Evolutionary conservation across 2,888 invertebrate species (phyloP).

Genomic region (Drosophila infuscata): DNA sequence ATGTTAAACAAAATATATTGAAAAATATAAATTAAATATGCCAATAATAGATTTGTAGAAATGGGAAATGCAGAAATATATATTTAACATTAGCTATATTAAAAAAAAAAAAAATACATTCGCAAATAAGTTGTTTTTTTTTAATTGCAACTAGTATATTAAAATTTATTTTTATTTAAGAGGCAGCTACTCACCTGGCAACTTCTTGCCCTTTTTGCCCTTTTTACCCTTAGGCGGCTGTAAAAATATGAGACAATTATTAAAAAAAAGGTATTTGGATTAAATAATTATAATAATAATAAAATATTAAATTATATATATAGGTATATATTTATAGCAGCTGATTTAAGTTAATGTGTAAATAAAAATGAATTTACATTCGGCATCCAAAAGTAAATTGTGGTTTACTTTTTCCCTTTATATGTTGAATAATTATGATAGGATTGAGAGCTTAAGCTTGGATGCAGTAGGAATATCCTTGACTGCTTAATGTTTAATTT

Average conservation of each 20-base stretch:
- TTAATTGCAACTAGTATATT: background rate
- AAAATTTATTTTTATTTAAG: background rate
- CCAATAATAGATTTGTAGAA: no score
- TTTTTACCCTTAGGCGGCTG: conserved; percentile 84
- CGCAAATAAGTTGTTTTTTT: background rate
- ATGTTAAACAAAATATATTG: no score
- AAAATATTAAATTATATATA: background rate
- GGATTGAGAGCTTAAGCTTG: background rate
- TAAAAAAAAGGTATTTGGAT: background rate
- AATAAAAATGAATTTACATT: background rate
- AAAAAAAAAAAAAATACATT: background rate
- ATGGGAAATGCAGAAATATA: background rate
- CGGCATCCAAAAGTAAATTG: background rate
- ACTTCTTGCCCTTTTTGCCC: conserved; percentile 83
- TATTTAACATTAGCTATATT: background rate
- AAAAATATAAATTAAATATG: no score
- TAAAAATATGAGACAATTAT: conserved; percentile 36
- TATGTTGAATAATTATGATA: background rate
- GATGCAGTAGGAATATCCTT: conserved; percentile 18
- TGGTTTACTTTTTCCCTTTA: background rate
- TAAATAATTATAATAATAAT: background rate
- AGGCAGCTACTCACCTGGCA: conserved; percentile 79
- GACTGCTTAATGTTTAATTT: conserved; percentile 72
- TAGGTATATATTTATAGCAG: background rate
- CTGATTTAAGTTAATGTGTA: background rate